These are phyloP conservation scores for Chionis minor DNA, from an alignment of 2,113 vertebrate species.

Conservation along the genomic window DNA sequence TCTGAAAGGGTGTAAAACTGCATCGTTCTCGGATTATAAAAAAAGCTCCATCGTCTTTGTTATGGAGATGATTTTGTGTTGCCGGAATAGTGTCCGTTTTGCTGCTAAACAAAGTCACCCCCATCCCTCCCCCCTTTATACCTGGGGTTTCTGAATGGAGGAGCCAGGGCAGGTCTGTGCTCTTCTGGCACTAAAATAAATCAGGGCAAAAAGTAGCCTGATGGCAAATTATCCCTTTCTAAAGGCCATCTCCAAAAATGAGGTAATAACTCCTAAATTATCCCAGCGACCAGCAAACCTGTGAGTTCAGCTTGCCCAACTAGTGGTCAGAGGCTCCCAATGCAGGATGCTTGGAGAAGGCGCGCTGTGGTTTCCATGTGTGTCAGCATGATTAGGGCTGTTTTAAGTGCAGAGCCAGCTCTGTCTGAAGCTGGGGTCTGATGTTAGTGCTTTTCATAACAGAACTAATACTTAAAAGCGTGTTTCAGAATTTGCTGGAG, in stretches of 20 bases:
- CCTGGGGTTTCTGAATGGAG: not conserved
- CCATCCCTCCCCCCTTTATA: fast-evolving
- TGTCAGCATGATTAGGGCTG: not conserved
- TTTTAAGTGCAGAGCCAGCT: not conserved
- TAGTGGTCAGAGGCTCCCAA: not conserved
- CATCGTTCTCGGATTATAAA: not conserved
- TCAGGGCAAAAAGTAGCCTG: not conserved
- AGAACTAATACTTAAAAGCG: not conserved
- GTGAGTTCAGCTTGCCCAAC: not conserved
- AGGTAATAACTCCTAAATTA: not conserved
- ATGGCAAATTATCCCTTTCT: not conserved
- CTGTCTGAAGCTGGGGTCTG: not conserved
- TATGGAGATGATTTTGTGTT: not conserved
- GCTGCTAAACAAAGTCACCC: not conserved
- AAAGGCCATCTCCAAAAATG: not conserved
- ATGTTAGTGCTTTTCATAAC: not conserved
- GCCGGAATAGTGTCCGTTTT: not conserved
- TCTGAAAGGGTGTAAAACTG: not conserved
- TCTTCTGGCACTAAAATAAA: not conserved
- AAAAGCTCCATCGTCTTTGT: not conserved
- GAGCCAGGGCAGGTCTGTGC: not conserved
- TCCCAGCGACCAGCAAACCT: not conserved
- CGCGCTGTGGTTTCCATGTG: fast-evolving
- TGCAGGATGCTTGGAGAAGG: not conserved
- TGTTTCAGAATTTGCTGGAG: not conserved